These are phyloP conservation scores for Vimba vimba DNA, from an alignment of 2,113 vertebrate species.

Conservation along the genomic window DNA sequence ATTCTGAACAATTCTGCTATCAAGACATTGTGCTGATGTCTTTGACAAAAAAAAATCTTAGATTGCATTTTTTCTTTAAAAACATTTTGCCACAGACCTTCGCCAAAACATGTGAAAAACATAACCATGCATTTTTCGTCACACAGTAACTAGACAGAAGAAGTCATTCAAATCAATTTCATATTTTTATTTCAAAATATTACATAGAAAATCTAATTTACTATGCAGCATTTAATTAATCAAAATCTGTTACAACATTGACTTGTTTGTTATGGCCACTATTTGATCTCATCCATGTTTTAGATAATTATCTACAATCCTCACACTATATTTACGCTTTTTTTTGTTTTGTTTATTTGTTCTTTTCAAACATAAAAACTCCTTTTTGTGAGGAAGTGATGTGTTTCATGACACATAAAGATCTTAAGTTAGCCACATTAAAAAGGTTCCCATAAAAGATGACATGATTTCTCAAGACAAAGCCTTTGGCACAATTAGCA, in stretches of 20 bases:
- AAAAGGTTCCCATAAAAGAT: neutral
- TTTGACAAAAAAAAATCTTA: neutral
- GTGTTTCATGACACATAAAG: neutral
- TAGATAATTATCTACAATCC: neutral
- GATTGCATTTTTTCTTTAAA: conserved; percentile 8
- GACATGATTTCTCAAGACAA: conserved; percentile 9
- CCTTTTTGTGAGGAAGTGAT: neutral
- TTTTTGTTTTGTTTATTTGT: neutral
- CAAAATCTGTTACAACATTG: neutral
- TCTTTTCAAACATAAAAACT: neutral
- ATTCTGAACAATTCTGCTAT: conserved; percentile 18
- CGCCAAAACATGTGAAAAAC: neutral
- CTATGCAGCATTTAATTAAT: conserved; percentile 28
- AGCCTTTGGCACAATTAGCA: conserved; percentile 46
- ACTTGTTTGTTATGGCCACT: conserved; percentile 31
- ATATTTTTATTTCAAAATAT: conserved; percentile 42
- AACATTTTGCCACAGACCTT: neutral
- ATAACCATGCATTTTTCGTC: neutral
- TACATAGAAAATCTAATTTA: conserved; percentile 4
- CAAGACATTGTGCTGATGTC: neutral
- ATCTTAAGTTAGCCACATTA: conserved; percentile 1
- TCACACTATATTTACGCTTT: neutral
- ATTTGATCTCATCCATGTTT: neutral
- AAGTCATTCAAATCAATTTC: conserved; percentile 26
- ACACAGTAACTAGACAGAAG: conserved; percentile 1